Evolutionary conservation across 2,113 vertebrate genomes (phyloP), one percentile per base, ranked within the genome.

Genomic region (Cyprinodon tularosa): DNA sequence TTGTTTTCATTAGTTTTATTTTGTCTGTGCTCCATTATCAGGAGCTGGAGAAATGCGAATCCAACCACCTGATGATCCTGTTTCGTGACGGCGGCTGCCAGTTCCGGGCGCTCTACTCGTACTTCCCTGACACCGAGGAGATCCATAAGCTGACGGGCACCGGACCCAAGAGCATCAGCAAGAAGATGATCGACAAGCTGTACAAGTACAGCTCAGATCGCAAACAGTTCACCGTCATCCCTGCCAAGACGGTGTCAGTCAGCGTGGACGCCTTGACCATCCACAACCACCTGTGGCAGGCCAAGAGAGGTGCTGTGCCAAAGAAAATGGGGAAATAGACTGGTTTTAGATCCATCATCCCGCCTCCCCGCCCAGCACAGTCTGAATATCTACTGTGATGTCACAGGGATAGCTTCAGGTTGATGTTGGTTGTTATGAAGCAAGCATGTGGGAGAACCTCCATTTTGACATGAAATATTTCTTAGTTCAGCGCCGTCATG

Each of bases 181-280:
- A 95, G 94, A 98, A 98, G 87, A 99, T 99, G 98, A 96, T 99
- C 6, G 98, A 99, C 91, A 99, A 96, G 86, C 95, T 99, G 60
- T 99, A 97, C 85, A 99, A 99, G 83, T 99, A 99, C 93, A 99
- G 95, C 90, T 99, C 97, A 0, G 98, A 99, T 95, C 94, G 98
- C 2, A 99, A 99, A 91, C 97, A 98, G 93, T 99, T 99, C 67
- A 99, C 94, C 0, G 90, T 96, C 87, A 99, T 99, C 82, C 98
- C 98, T 0, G 96, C 98, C 92, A 98, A 98, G 92, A 99, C 96
- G 75, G 97, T 99, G 94, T 99, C 98, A 0, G 97, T 96, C 88
- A 99, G 97, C 0, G 97, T 99, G 93, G 98, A 99, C 2, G 98
- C 97, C 0, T 94, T 99, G 61, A 99, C 98, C 0, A 99, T 99